phyloP scores from a whole-genome alignment of 2,113 vertebrate genomes.

The Gambusia affinis region DNA sequence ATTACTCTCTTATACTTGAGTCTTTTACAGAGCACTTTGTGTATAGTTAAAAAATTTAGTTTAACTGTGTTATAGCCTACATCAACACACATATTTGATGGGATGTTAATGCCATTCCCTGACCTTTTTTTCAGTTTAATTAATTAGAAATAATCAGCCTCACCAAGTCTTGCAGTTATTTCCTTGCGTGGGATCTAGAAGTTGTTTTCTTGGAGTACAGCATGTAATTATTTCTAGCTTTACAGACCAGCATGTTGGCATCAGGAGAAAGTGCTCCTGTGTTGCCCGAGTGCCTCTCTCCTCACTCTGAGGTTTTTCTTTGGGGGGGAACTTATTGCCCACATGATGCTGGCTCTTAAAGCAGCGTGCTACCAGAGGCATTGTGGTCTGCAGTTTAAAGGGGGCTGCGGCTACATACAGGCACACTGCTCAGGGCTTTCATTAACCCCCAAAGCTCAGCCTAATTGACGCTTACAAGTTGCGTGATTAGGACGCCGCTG shows the following conservation, averaged over 20 bases:
- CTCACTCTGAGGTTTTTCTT: conserved; percentile 35
- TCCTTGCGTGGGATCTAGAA: not conserved
- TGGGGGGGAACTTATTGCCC: conserved; percentile 39
- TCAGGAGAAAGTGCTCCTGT: conserved; percentile 21
- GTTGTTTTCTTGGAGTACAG: not conserved
- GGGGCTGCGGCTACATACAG: conserved; percentile 54
- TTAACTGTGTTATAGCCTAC: too few relatives aligned
- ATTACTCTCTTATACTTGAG: not conserved
- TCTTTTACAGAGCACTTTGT: not conserved
- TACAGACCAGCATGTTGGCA: conserved; percentile 24
- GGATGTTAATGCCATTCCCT: not conserved
- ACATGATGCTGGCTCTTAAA: conserved; percentile 65
- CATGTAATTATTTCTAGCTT: conserved; percentile 32
- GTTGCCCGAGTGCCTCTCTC: not conserved
- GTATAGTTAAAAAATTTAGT: not conserved
- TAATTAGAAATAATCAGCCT: not conserved
- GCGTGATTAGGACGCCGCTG: conserved; percentile 37
- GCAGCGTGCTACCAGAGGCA: conserved; percentile 66
- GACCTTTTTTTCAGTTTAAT: not conserved
- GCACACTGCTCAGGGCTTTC: conserved; percentile 52
- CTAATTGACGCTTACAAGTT: conserved; percentile 53
- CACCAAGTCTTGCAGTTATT: not conserved
- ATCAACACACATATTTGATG: too few relatives aligned
- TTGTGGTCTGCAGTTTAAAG: conserved; percentile 67
- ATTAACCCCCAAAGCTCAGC: conserved; percentile 55